phyloP scores from a whole-genome alignment of 2,113 vertebrate genomes.

The Irena cyanogastra region DNA sequence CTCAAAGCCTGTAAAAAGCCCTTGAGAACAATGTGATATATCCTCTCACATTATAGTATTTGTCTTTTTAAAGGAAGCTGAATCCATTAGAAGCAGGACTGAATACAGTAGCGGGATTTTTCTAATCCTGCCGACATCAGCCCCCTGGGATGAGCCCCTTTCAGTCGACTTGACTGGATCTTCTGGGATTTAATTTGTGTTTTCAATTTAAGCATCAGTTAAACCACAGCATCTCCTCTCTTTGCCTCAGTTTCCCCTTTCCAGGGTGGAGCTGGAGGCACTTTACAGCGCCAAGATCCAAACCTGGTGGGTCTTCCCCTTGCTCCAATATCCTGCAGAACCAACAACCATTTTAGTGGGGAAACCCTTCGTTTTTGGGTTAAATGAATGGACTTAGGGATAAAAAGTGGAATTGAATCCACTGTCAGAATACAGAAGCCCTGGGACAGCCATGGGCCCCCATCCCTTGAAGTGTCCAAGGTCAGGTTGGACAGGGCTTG shows the following conservation, averaged over 20 bases:
- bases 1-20: constrained; percentile 16
- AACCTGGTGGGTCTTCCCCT: background rate
- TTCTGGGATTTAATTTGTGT: background rate
- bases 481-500: background rate
- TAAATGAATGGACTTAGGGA: background rate
- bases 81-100: background rate
- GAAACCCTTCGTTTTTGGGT: accelerated
- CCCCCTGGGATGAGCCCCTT: background rate
- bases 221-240: background rate
- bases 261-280: background rate
- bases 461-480: background rate
- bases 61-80: background rate
- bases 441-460: background rate
- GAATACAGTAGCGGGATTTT: background rate
- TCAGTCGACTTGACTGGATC: background rate
- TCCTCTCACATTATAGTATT: background rate
- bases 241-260: constrained; percentile 9
- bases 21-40: constrained; percentile 15
- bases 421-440: background rate
- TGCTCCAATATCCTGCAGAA: background rate
- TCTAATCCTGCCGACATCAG: background rate
- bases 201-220: background rate
- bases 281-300: background rate
- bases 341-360: background rate
- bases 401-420: background rate